These are phyloP conservation scores for Orbicella faveolata DNA, from an alignment of 64 coral and sea anemone genomes.

Conservation along the genomic window DNA sequence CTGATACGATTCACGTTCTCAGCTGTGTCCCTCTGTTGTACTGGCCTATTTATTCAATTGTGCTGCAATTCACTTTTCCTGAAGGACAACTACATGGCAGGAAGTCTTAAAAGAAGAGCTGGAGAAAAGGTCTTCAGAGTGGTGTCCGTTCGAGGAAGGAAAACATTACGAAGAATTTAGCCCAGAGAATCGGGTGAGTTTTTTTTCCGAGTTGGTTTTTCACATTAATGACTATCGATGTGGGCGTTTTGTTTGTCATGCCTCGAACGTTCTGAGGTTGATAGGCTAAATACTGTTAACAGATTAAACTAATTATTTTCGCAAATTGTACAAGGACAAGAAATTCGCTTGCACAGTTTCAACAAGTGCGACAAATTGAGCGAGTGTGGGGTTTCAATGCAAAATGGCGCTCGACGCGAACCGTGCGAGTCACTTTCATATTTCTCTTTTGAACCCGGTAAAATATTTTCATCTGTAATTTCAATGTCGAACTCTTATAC, in stretches of 20 bases:
- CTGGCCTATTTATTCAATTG: constrained; percentile 20
- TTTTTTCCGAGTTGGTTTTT: background rate
- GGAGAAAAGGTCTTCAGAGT: constrained; percentile 47
- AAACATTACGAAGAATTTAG: constrained; percentile 58
- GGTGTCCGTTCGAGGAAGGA: constrained; percentile 70
- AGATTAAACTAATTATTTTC: constrained; percentile 58
- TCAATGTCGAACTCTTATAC: background rate
- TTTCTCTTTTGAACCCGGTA: background rate
- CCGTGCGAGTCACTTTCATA: background rate
- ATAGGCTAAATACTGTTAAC: constrained; percentile 56
- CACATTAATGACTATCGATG: background rate
- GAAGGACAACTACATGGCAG: constrained; percentile 70
- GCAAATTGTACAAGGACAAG: constrained; percentile 21
- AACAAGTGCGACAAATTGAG: background rate
- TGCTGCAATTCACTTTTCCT: constrained; percentile 19
- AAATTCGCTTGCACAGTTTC: background rate
- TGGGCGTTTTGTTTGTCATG: constrained; percentile 20
- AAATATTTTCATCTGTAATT: background rate
- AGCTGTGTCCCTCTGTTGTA: constrained; percentile 34
- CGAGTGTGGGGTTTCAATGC: background rate
- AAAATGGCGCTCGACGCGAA: constrained; percentile 21
- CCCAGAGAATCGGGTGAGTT: constrained; percentile 77
- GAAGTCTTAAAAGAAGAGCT: constrained; percentile 67
- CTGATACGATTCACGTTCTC: constrained; percentile 4
- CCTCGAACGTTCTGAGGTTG: constrained; percentile 15